Evolutionary conservation across 2,113 vertebrate genomes (phyloP).

Genomic region (Leuciscus idus): DNA sequence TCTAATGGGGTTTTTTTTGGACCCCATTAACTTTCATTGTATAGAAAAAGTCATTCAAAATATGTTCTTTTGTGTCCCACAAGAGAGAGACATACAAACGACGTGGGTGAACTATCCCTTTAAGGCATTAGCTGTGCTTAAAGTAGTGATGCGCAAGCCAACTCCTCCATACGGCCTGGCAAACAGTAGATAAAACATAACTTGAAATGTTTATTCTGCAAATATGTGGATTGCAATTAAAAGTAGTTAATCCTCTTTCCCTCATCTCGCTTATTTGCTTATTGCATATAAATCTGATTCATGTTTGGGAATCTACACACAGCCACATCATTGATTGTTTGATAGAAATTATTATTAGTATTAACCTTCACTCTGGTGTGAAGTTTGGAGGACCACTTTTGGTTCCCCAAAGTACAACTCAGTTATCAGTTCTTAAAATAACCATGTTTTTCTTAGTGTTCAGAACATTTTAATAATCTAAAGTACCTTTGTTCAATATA

Average conservation of each 20-base stretch:
- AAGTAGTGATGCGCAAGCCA: background rate
- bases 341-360: background rate
- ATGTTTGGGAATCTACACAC: background rate
- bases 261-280: background rate
- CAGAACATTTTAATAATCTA: too few relatives aligned
- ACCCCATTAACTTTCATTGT: background rate
- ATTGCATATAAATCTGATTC: background rate
- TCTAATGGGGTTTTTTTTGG: background rate
- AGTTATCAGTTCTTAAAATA: too few relatives aligned
- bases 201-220: slow-evolving; percentile 1
- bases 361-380: background rate
- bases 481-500: too few relatives aligned
- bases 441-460: too few relatives aligned
- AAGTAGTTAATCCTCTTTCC: background rate
- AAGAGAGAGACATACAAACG: background rate
- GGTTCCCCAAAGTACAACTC: too few relatives aligned
- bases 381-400: too few relatives aligned
- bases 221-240: background rate
- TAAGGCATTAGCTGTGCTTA: slow-evolving; percentile 4
- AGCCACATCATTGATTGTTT: background rate
- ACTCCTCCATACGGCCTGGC: background rate
- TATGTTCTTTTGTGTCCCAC: background rate
- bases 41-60: background rate
- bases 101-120: background rate
- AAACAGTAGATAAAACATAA: background rate